phyloP scores from a whole-genome alignment of 2,888 invertebrate species.

The Heliconius charithonia region DNA sequence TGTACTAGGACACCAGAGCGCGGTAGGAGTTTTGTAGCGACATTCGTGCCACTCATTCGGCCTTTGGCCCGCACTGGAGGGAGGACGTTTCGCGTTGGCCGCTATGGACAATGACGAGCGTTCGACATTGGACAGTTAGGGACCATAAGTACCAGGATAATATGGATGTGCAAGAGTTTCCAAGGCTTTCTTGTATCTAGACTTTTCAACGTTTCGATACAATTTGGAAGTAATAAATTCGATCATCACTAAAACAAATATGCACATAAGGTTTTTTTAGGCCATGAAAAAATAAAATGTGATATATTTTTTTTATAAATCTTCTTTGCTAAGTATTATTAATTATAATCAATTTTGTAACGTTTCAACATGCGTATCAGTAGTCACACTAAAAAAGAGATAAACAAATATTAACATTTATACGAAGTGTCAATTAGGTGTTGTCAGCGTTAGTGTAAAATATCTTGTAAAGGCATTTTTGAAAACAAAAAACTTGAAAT shows the following conservation, averaged over 20 bases:
- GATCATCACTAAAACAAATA: neutral
- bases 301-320: no score
- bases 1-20: conserved; percentile 61
- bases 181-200: conserved; percentile 3
- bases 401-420: no score
- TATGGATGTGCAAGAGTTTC: conserved; percentile 36
- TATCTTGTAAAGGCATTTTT: no score
- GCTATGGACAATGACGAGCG: conserved; percentile 30
- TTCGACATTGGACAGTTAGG: conserved; percentile 41
- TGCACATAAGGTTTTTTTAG: neutral
- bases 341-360: no score
- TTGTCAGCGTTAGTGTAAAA: no score
- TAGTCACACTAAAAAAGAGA: no score
- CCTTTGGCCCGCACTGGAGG: conserved; percentile 38
- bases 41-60: conserved; percentile 39
- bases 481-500: no score
- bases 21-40: conserved; percentile 7
- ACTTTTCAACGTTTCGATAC: neutral
- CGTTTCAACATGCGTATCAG: no score
- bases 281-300: neutral
- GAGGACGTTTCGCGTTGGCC: conserved; percentile 38
- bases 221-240: neutral
- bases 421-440: no score
- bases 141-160: conserved; percentile 47
- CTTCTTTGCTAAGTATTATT: no score